Conservation (phyloP, 2,113 vertebrate genomes). For the Origma solitaria region DNA sequence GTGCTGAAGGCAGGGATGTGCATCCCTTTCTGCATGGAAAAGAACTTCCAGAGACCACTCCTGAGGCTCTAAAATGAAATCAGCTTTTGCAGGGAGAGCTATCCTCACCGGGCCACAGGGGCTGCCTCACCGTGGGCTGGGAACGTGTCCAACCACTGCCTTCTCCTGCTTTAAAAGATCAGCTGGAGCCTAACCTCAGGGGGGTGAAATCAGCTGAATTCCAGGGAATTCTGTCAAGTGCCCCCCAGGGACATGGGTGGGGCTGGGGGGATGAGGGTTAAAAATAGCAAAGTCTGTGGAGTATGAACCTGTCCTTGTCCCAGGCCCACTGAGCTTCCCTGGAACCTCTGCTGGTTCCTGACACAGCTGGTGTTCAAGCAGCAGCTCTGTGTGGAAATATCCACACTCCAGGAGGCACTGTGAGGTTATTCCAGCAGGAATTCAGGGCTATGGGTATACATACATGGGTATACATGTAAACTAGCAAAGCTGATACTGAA, state of each 20-base stretch:
- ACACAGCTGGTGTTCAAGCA: neutral
- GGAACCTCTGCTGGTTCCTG: neutral
- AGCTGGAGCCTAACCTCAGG: neutral
- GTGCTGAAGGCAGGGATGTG: neutral
- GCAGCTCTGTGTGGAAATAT: neutral
- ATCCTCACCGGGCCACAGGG: neutral
- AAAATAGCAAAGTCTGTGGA: neutral
- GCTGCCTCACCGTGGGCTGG: neutral
- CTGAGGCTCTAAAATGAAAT: neutral
- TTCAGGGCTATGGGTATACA: neutral
- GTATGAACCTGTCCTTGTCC: neutral
- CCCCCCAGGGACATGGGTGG: no score
- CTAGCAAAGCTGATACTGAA: neutral
- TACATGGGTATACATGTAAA: neutral
- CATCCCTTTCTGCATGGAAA: neutral
- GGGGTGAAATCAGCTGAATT: neutral
- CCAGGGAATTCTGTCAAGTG: neutral
- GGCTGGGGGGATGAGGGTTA: neutral
- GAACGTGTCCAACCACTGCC: neutral
- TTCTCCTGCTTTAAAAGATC: neutral
- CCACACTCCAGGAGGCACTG: fast-evolving
- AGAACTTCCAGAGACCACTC: neutral
- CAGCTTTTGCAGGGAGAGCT: neutral
- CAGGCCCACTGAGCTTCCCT: neutral
- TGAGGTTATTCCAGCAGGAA: neutral